Evolutionary conservation across 1,140 invertebrate genomes (phyloP).

Genomic region (Maconellicoccus hirsutus): DNA sequence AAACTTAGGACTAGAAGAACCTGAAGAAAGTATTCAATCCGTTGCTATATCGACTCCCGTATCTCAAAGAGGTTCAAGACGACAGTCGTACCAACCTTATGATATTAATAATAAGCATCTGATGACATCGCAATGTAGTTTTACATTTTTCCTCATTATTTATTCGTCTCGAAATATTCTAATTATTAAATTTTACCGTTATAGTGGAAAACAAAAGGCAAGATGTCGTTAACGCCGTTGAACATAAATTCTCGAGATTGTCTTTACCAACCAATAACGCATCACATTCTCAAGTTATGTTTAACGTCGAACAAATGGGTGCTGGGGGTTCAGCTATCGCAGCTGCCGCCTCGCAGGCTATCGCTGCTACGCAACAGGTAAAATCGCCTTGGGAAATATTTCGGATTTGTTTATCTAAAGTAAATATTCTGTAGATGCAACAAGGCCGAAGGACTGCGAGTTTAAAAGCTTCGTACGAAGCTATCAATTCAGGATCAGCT

Average conservation of each 20-base stretch:
- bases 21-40: background rate
- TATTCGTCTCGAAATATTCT: background rate
- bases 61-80: background rate
- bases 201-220: background rate
- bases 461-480: slow-evolving; percentile 88
- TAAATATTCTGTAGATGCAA: slow-evolving; percentile 57
- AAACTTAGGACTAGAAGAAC: slow-evolving; percentile 6
- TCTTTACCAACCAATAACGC: background rate
- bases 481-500: slow-evolving; percentile 42
- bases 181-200: background rate
- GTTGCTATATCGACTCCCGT: background rate
- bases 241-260: background rate
- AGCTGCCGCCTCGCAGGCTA: slow-evolving; percentile 88
- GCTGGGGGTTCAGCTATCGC: slow-evolving; percentile 78
- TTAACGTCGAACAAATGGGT: slow-evolving; percentile 35
- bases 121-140: background rate
- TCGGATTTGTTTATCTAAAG: slow-evolving; percentile 12
- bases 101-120: background rate
- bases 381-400: slow-evolving; percentile 8
- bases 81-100: background rate
- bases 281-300: slow-evolving; percentile 10
- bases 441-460: slow-evolving; percentile 86
- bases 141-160: background rate
- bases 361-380: slow-evolving; percentile 87
- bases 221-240: background rate